A percentile compares a stretch with the other conserved stretches of the same genome.
phyloP scores from a whole-genome alignment of 2,888 invertebrate species.

The Osmoderma eremita region DNA sequence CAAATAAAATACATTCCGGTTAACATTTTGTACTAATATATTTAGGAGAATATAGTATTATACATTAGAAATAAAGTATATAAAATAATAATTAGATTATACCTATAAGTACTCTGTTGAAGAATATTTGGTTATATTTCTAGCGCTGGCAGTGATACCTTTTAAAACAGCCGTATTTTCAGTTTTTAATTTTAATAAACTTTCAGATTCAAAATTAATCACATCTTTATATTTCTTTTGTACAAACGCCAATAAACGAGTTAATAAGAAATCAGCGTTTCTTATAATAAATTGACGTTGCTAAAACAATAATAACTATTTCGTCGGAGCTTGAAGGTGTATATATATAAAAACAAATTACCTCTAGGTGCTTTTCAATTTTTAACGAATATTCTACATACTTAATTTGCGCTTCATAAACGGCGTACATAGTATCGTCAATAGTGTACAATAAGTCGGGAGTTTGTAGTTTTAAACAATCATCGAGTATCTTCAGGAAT shows the following conservation, averaged over 20 bases:
- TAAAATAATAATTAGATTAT: not conserved
- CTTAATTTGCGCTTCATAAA: slow-evolving; percentile 79
- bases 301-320: slow-evolving; percentile 52
- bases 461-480: slow-evolving; percentile 79
- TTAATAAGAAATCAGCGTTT: slow-evolving; percentile 77
- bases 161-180: slow-evolving; percentile 68
- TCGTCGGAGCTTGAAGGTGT: not conserved
- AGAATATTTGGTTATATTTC: slow-evolving; percentile 75
- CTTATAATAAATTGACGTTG: slow-evolving; percentile 68
- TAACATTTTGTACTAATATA: no score
- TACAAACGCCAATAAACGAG: slow-evolving; percentile 72
- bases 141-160: slow-evolving; percentile 68
- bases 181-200: slow-evolving; percentile 66
- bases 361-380: slow-evolving; percentile 68
- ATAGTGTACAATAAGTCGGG: slow-evolving; percentile 79
- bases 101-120: slow-evolving; percentile 56
- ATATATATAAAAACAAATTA: slow-evolving; percentile 51
- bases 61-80: no score
- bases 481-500: slow-evolving; percentile 77
- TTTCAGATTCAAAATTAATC: slow-evolving; percentile 70
- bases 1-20: no score
- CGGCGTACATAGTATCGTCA: slow-evolving; percentile 76
- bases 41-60: no score
- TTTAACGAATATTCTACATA: slow-evolving; percentile 70
- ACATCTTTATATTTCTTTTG: slow-evolving; percentile 71